phyloP scores from a whole-genome alignment of 2,888 invertebrate species.

The Scrobipalpa costella region DNA sequence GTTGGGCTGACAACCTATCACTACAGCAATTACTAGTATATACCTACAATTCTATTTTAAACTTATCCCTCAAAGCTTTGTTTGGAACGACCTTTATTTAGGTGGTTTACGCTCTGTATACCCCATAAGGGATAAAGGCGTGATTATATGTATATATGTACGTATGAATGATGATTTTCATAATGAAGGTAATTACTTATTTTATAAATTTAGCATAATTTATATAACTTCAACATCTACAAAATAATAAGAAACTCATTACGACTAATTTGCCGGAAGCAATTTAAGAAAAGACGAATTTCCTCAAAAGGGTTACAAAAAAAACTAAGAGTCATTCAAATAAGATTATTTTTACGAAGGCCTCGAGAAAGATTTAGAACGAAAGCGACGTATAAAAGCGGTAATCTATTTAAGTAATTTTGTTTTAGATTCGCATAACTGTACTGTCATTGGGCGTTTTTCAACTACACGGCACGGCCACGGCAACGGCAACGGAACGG shows the following conservation, averaged over 20 bases:
- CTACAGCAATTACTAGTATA: too few species aligned
- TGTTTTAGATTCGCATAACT: conserved; percentile 70
- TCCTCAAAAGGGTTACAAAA: background rate
- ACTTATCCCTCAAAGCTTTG: too few species aligned
- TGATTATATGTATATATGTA: too few species aligned
- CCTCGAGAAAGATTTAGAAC: conserved; percentile 26
- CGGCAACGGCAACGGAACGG: too few species aligned
- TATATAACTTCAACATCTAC: background rate
- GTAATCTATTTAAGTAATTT: conserved; percentile 67
- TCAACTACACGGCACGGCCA: too few species aligned
- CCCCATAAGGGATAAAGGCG: too few species aligned
- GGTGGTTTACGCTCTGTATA: too few species aligned
- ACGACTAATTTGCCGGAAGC: background rate
- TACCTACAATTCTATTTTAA: too few species aligned
- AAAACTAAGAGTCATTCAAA: background rate
- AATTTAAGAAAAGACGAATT: background rate
- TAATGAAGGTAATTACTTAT: background rate
- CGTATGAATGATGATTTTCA: background rate
- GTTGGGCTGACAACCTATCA: too few species aligned
- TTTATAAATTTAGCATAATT: background rate
- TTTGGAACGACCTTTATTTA: too few species aligned
- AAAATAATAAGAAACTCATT: background rate
- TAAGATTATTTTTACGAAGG: conserved; percentile 12
- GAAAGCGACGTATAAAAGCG: conserved; percentile 23
- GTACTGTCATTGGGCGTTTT: conserved; percentile 71